Evolutionary conservation across 1,140 invertebrate genomes (phyloP), one percentile per base, ranked within the genome.

Genomic region (Pseudomyrmex flavicornis): DNA sequence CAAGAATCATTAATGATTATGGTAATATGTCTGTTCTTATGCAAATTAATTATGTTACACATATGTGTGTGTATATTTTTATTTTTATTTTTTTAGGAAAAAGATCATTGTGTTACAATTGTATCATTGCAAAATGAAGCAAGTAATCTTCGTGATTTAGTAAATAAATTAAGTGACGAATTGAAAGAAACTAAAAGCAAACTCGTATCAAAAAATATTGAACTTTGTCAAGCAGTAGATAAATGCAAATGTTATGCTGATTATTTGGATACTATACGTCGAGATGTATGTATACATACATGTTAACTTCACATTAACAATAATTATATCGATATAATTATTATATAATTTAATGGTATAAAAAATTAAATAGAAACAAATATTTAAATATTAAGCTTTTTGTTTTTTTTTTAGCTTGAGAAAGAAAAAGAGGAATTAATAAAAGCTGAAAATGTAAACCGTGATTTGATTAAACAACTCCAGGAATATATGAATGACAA

Each of bases 401-500:
- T 66, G 9, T 48, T 77, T 26, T 26, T 22, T 48, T 86, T 58
- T 12, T 54, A 89, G 88, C n/a, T 89, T 52, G 54, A 79, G 3
- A 63, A 9, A 65, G 82, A 85, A 75, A 74, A 90, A 62, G 76
- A 91, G 0, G 85, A 88, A 76, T 76, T 88, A 59, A 70, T 83
- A 13, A 82, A 88, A 65, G 48, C 88, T 0, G 89, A 93, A 72
- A 88, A 90, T 48, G 69, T 88, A 68, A 92, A 93, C 69, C 70
- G 62, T 35, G 86, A 82, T 44, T 82, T 93, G 22, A 76, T 87
- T 5, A 82, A 88, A 58, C 91, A 93, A 48, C 79, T 94, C 20
- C 89, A 92, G 70, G 84, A 91, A 20, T 92, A 82, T 54, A 90
- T 87, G 74, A 84, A 92, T 8, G 86, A 91, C 44, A 92, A 93